phyloP scores from a whole-genome alignment of 2,888 invertebrate genomes.

The Eupeodes luniger region DNA sequence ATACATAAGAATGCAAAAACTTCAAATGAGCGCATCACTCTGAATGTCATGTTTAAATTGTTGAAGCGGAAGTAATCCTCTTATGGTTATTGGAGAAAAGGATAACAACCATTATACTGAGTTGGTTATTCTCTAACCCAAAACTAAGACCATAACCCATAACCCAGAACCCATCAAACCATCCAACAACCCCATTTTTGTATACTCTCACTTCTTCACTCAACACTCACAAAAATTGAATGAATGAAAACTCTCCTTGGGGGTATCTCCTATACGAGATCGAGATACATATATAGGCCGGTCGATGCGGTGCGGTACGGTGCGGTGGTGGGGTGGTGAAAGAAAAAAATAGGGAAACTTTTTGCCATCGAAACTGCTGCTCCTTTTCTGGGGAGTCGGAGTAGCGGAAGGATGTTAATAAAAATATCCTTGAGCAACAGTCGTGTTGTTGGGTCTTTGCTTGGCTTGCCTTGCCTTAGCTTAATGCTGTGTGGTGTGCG shows the following conservation, averaged over 20 bases:
- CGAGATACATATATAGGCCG: not conserved
- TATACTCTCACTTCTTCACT: conserved; percentile 54
- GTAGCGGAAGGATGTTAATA: conserved; percentile 65
- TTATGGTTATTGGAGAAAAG: conserved; percentile 73
- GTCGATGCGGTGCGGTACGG: not conserved
- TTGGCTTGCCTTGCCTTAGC: conserved; percentile 7
- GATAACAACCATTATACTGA: conserved; percentile 67
- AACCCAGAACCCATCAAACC: not conserved
- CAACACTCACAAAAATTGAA: conserved; percentile 57
- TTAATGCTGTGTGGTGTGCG: conserved; percentile 24
- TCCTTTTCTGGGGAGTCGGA: not conserved
- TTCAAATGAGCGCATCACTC: conserved; percentile 61
- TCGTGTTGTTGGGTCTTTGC: conserved; percentile 41
- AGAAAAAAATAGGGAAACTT: conserved; percentile 38
- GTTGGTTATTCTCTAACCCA: conserved; percentile 24
- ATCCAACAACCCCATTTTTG: conserved; percentile 42
- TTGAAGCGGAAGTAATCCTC: conserved; percentile 72
- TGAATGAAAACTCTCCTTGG: conserved; percentile 47
- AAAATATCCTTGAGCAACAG: conserved; percentile 66
- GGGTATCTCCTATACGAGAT: not conserved
- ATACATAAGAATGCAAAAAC: conserved; percentile 36
- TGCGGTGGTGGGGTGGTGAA: not conserved
- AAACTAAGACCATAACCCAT: not conserved
- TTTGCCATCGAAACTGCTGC: conserved; percentile 13
- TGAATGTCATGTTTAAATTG: conserved; percentile 59